Evolutionary conservation across 2,113 vertebrate genomes (phyloP).

Genomic region (Chloropsis hardwickii): DNA sequence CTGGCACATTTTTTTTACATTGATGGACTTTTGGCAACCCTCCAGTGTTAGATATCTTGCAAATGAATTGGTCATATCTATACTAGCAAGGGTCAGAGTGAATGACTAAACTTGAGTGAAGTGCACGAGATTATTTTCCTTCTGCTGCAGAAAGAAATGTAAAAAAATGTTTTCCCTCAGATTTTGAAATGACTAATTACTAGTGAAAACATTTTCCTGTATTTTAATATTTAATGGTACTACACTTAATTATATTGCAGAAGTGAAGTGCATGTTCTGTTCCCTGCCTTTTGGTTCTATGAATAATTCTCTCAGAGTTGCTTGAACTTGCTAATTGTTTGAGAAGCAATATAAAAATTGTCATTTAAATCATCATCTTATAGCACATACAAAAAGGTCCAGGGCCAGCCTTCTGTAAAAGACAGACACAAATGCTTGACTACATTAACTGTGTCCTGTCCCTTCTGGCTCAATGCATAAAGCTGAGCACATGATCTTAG

Average conservation of each 20-base stretch:
- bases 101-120: not conserved
- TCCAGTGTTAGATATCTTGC: not conserved
- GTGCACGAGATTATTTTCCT: not conserved
- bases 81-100: not conserved
- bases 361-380: not conserved
- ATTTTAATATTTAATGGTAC: conserved; percentile 48
- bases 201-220: conserved; percentile 45
- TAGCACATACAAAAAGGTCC: not conserved
- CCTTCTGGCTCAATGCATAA: not conserved
- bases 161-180: not conserved
- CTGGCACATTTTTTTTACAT: not conserved
- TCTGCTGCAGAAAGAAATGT: not conserved
- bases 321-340: not conserved
- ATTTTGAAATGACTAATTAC: conserved; percentile 28
- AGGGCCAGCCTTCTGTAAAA: not conserved
- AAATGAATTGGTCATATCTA: not conserved
- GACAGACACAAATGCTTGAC: not conserved
- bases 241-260: conserved; percentile 27
- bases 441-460: not conserved
- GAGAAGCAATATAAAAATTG: not conserved
- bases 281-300: not conserved
- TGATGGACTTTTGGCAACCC: conserved; percentile 12
- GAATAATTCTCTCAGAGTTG: conserved; percentile 18
- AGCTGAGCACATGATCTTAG: not conserved
- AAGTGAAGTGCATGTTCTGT: not conserved